A percentile compares a stretch with the other conserved stretches of the same genome.
phyloP scores from a whole-genome alignment of 2,113 vertebrate genomes.

The Hiodon alosoides region DNA sequence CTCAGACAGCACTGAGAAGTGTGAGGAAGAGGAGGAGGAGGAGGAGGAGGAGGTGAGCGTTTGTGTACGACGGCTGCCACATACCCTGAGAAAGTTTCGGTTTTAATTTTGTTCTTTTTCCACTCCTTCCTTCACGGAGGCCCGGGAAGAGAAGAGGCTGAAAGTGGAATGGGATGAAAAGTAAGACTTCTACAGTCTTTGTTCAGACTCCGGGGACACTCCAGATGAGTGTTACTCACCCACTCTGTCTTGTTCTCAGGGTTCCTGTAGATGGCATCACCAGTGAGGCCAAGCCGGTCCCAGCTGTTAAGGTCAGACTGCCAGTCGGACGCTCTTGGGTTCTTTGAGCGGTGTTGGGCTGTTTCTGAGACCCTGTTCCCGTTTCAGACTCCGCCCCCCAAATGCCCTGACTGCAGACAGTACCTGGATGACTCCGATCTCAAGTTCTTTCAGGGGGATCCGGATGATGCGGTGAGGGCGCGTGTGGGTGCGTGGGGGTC shows the following conservation, averaged over 20 bases:
- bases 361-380: neutral
- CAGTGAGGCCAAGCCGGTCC: conserved; percentile 48
- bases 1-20: conserved; percentile 44
- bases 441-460: conserved; percentile 88
- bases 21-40: conserved; percentile 41
- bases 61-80: neutral
- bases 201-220: neutral
- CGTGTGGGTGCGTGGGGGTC: neutral
- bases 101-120: neutral
- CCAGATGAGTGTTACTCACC: neutral
- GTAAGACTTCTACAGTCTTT: conserved; percentile 54
- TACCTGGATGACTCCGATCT: conserved; percentile 88
- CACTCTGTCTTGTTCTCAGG: conserved; percentile 46
- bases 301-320: conserved; percentile 70
- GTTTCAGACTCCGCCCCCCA: conserved; percentile 71
- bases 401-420: conserved; percentile 83
- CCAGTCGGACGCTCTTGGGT: neutral
- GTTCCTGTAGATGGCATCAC: conserved; percentile 52
- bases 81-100: neutral
- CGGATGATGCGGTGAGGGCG: conserved; percentile 72
- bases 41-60: conserved; percentile 46
- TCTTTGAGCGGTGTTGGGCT: neutral
- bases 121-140: conserved; percentile 30
- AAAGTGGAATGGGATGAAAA: conserved; percentile 69
- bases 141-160: conserved; percentile 79